Percentiles rank a stretch among this genome's conserved stretches.
phyloP scores from a whole-genome alignment of 2,888 invertebrate genomes.

The Adela reaumurella region DNA sequence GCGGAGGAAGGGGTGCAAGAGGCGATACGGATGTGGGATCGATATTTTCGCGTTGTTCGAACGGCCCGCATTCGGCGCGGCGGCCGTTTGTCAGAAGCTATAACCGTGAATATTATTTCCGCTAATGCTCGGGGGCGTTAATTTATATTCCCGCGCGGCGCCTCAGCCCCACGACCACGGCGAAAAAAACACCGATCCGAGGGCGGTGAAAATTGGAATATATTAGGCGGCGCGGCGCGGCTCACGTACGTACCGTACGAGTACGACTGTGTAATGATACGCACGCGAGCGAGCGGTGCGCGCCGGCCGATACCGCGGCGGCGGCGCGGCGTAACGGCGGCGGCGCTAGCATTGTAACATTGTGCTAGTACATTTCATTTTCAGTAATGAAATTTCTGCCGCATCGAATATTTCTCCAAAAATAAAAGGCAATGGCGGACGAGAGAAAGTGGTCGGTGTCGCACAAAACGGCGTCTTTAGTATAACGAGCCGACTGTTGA shows the following conservation, averaged over 20 bases:
- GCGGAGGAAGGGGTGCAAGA: too few relatives aligned
- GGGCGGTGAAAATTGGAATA: constrained; percentile 53
- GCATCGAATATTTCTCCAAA: neutral
- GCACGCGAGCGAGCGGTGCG: constrained; percentile 43
- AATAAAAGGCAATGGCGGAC: neutral
- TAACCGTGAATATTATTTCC: neutral
- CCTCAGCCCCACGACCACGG: neutral
- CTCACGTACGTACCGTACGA: constrained; percentile 20
- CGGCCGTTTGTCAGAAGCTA: neutral
- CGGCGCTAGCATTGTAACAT: constrained; percentile 10
- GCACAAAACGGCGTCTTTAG: neutral
- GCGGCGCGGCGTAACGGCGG: too few relatives aligned
- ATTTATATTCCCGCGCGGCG: neutral
- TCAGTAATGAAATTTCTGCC: neutral
- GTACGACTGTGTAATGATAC: constrained; percentile 43
- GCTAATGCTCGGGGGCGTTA: neutral
- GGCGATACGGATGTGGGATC: too few relatives aligned
- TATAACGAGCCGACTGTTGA: neutral
- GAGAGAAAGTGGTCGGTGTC: neutral
- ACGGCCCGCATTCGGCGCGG: too few relatives aligned
- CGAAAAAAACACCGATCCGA: constrained; percentile 24
- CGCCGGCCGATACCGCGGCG: too few relatives aligned
- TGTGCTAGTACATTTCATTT: neutral
- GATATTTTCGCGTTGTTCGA: too few relatives aligned
- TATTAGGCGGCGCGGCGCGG: constrained; percentile 43